A percentile compares a stretch with the other conserved stretches of the same genome.
Conservation (phyloP, 1,140 invertebrate species). For the Bombus superbus region DNA sequence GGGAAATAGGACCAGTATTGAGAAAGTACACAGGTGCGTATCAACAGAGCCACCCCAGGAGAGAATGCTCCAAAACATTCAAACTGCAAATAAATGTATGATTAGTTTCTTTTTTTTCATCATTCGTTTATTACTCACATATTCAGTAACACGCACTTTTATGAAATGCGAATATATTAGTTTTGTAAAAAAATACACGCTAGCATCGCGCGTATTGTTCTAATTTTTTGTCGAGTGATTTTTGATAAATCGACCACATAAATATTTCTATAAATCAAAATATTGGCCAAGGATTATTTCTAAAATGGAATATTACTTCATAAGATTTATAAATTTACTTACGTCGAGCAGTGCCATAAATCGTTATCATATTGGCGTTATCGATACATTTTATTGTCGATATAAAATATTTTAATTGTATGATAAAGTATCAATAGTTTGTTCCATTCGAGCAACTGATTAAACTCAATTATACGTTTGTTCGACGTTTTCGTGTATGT, state of each 20-base stretch:
- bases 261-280: background rate
- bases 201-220: background rate
- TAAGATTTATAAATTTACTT: background rate
- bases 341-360: background rate
- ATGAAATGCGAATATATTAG: background rate
- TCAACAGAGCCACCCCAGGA: constrained; percentile 47
- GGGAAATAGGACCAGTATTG: constrained; percentile 37
- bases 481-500: too few relatives aligned
- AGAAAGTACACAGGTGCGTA: constrained; percentile 63
- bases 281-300: background rate
- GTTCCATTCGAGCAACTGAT: background rate
- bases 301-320: background rate
- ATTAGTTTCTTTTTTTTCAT: constrained; percentile 52
- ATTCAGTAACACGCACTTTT: background rate
- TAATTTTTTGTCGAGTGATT: background rate
- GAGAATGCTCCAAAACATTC: constrained; percentile 51
- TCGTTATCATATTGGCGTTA: background rate
- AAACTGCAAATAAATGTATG: constrained; percentile 54
- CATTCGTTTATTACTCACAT: background rate
- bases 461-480: background rate
- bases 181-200: background rate
- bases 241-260: background rate
- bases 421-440: constrained; percentile 3
- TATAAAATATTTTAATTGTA: background rate
- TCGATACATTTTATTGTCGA: background rate